These are phyloP conservation scores for Zaprionus obscuricornis DNA, from an alignment of 2,888 invertebrate species.

Conservation along the genomic window DNA sequence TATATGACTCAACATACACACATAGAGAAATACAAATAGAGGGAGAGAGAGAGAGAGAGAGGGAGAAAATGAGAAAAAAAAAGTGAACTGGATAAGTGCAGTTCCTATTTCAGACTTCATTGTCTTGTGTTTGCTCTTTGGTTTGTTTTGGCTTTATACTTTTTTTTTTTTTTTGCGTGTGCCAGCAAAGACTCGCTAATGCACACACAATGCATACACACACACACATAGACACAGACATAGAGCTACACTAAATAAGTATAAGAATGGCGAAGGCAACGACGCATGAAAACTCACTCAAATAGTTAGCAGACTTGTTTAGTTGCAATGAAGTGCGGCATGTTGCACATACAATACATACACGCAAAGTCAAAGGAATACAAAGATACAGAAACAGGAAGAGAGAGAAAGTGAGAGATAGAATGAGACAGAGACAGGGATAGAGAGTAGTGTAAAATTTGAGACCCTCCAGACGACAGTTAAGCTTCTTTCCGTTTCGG, in stretches of 20 bases:
- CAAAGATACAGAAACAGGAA: conserved; percentile 2
- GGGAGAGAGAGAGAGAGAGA: background rate
- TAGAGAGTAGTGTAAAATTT: conserved; percentile 56
- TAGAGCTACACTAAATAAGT: conserved; percentile 47
- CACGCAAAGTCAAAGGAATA: background rate
- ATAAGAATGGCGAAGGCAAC: conserved; percentile 45
- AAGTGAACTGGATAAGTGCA: conserved; percentile 57
- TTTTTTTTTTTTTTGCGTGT: no score
- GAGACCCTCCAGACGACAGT: conserved; percentile 58
- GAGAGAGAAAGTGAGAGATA: no score
- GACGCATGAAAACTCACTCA: conserved; percentile 62
- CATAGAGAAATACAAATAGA: background rate
- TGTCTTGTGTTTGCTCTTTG: conserved; percentile 63
- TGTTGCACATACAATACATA: conserved; percentile 19
- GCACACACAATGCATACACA: conserved; percentile 24
- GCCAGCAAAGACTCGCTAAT: conserved; percentile 38
- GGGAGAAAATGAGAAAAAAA: conserved; percentile 28
- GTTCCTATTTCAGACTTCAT: conserved; percentile 57
- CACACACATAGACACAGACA: conserved; percentile 2
- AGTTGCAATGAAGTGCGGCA: conserved; percentile 67
- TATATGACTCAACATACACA: no score
- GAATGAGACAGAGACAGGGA: background rate
- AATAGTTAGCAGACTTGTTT: conserved; percentile 71
- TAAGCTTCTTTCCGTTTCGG: conserved; percentile 43
- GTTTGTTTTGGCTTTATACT: conserved; percentile 53